Percentiles rank a stretch among this genome's conserved stretches.
Conservation (phyloP, 1,140 invertebrate genomes). For the Brachionus paranguensis region DNA sequence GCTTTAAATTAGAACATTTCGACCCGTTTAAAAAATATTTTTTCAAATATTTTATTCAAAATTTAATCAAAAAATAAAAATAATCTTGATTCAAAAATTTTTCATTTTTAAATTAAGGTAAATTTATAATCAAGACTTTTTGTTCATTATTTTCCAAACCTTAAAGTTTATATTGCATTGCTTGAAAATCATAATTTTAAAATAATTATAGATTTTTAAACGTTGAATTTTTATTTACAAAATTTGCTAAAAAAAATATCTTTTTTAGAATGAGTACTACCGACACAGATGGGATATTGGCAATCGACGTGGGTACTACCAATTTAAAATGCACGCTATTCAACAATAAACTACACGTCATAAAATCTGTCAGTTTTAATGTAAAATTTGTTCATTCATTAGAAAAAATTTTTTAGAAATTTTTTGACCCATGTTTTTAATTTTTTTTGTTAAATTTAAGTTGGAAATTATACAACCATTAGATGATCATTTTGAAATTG, state of each 20-base stretch:
- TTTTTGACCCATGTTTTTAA: background rate
- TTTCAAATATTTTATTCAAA: background rate
- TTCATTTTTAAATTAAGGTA: background rate
- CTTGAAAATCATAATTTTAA: background rate
- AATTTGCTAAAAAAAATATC: background rate
- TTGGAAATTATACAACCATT: background rate
- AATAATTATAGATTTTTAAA: background rate
- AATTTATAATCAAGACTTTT: background rate
- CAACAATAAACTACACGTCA: background rate
- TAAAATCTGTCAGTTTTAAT: background rate
- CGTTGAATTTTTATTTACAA: background rate
- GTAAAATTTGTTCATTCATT: background rate
- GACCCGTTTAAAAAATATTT: background rate
- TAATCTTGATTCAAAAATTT: background rate
- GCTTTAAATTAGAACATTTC: background rate
- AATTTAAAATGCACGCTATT: conserved; percentile 12
- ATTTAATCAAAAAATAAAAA: background rate
- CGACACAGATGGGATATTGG: background rate
- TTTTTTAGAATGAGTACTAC: background rate
- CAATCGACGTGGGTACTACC: background rate
- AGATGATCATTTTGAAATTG: background rate
- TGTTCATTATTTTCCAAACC: background rate
- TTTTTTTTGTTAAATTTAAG: background rate
- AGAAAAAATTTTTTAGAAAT: background rate
- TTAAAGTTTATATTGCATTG: background rate